These are phyloP conservation scores for Phalloptychus januarius DNA, from an alignment of 2,797 vertebrate species.

Conservation along the genomic window DNA sequence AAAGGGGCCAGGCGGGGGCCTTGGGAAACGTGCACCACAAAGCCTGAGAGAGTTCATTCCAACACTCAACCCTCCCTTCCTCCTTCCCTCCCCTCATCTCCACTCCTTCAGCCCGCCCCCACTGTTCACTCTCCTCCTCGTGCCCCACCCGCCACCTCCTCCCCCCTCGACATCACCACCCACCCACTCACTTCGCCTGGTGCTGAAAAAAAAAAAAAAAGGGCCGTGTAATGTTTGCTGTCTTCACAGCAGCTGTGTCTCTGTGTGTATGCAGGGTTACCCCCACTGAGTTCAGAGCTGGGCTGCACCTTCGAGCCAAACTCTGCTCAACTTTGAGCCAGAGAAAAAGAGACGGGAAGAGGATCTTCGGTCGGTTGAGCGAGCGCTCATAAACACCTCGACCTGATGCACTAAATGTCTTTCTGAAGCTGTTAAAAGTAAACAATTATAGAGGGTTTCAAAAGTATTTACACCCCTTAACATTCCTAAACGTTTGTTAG, in stretches of 20 bases:
- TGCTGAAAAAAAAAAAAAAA: conserved; percentile 86
- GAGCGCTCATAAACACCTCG: conserved; percentile 23
- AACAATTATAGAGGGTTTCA: neutral
- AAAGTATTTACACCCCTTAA: neutral
- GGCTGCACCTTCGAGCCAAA: conserved; percentile 39
- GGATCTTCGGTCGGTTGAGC: conserved; percentile 7
- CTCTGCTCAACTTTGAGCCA: conserved; percentile 43
- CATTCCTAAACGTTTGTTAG: neutral
- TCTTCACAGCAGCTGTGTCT: conserved; percentile 71
- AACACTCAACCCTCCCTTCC: conserved; percentile 84
- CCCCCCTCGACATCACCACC: conserved; percentile 61
- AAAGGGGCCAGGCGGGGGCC: conserved; percentile 96
- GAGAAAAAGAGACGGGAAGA: conserved; percentile 27
- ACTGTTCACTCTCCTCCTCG: conserved; percentile 66
- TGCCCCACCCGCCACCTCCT: conserved; percentile 51
- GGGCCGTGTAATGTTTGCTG: conserved; percentile 90
- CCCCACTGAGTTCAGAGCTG: conserved; percentile 38
- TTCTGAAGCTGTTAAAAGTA: conserved; percentile 22
- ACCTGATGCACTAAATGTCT: neutral
- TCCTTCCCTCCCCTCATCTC: conserved; percentile 65
- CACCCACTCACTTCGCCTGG: conserved; percentile 86
- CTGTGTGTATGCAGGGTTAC: conserved; percentile 17
- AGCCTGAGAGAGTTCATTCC: conserved; percentile 98
- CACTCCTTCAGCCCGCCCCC: conserved; percentile 70
- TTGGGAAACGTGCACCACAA: conserved; percentile 96